These are phyloP conservation scores for Crotophaga sulcirostris DNA, from an alignment of 2,113 vertebrate species.

Conservation along the genomic window DNA sequence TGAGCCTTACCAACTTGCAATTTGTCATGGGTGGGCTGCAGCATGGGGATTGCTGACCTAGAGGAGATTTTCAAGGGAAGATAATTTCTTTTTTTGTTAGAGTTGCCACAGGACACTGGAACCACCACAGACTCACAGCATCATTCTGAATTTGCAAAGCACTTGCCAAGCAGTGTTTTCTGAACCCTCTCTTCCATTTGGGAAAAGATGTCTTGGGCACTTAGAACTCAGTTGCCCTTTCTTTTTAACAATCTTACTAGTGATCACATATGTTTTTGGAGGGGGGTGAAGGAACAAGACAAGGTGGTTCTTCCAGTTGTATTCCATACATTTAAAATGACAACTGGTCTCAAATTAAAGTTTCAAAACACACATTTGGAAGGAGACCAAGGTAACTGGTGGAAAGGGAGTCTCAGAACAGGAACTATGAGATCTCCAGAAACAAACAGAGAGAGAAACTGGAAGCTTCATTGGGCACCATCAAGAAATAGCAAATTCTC, in stretches of 20 bases:
- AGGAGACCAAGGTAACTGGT: neutral
- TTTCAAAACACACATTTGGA: neutral
- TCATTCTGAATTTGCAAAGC: neutral
- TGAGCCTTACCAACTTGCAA: neutral
- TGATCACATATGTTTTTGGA: neutral
- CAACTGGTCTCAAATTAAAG: neutral
- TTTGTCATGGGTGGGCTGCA: neutral
- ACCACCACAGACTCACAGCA: accelerated
- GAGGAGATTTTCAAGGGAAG: neutral
- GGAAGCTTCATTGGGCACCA: neutral
- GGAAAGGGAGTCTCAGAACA: neutral
- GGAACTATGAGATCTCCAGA: neutral
- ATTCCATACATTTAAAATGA: neutral
- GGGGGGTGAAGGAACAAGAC: too few relatives aligned
- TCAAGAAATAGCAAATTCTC: neutral
- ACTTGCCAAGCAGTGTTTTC: neutral
- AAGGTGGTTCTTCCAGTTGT: neutral
- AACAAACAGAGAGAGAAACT: neutral
- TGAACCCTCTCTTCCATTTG: neutral
- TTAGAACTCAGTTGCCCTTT: neutral
- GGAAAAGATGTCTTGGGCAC: neutral
- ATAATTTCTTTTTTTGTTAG: neutral
- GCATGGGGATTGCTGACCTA: neutral
- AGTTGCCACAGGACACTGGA: neutral
- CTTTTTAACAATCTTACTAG: neutral